Percentiles rank a stretch among this genome's conserved stretches.
These are phyloP conservation scores for Cettia cetti DNA, from an alignment of 2,113 vertebrate genomes.

Conservation along the genomic window DNA sequence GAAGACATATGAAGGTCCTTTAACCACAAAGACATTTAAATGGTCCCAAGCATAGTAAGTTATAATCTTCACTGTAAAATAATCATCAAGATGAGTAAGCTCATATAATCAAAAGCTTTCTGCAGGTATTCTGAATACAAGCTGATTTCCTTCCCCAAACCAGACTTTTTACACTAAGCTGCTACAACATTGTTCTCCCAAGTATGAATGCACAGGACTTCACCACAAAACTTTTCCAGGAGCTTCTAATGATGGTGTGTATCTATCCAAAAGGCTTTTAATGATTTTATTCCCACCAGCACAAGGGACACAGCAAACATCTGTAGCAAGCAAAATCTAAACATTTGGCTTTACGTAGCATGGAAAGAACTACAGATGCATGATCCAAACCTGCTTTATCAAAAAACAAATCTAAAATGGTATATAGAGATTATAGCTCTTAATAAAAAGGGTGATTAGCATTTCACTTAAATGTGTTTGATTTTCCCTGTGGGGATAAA, in stretches of 20 bases:
- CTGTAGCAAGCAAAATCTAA: neutral
- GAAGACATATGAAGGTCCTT: neutral
- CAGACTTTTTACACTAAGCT: neutral
- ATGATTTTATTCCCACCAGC: neutral
- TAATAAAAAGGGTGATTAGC: neutral
- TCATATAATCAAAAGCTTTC: neutral
- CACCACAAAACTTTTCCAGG: neutral
- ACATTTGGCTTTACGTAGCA: neutral
- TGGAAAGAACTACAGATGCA: neutral
- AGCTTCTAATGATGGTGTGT: neutral
- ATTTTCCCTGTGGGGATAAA: neutral
- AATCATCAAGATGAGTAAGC: neutral
- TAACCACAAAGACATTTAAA: neutral
- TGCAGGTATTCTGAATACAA: neutral
- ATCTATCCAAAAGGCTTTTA: neutral
- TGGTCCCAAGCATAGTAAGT: neutral
- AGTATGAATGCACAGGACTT: neutral
- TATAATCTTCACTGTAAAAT: neutral
- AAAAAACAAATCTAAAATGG: neutral
- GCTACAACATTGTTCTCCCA: neutral
- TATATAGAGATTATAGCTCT: neutral
- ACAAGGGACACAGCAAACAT: neutral
- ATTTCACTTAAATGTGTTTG: neutral
- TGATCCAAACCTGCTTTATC: neutral
- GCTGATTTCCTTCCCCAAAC: neutral